Evolutionary conservation across 1,140 invertebrate species (phyloP).

Genomic region (Drosophila elegans): DNA sequence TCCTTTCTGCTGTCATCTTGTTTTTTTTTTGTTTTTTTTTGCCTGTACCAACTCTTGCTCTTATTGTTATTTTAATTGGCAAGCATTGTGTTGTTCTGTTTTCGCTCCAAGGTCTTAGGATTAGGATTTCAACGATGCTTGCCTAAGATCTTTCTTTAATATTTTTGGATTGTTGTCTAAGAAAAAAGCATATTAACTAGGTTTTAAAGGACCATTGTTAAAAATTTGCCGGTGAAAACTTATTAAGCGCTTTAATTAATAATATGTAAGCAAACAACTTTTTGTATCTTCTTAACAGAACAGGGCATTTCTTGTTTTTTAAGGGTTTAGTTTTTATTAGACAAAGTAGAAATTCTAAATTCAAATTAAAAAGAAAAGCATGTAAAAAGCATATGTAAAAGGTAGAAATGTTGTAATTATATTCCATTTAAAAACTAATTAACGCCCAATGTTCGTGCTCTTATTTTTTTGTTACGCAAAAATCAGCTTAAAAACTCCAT

Average conservation of each 20-base stretch:
- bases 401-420: no score
- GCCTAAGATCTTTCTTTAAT: neutral
- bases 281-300: neutral
- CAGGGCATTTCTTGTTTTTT: neutral
- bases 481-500: no score
- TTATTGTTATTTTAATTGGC: slow-evolving; percentile 46
- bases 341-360: neutral
- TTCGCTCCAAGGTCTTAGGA: neutral
- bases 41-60: slow-evolving; percentile 21
- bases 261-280: neutral
- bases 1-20: slow-evolving; percentile 4
- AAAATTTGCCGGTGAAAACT: neutral
- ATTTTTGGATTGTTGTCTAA: no score
- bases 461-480: no score
- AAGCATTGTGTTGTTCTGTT: slow-evolving; percentile 1
- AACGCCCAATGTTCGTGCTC: no score
- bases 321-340: neutral
- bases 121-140: slow-evolving; percentile 5
- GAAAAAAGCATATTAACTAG: no score
- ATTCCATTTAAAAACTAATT: no score
- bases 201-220: no score
- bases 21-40: slow-evolving; percentile 15
- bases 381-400: no score
- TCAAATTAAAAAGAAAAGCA: no score
- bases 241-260: neutral